Base-by-base conservation (phyloP, 1,140 invertebrate species). In the Cydia pomonella region DNA sequence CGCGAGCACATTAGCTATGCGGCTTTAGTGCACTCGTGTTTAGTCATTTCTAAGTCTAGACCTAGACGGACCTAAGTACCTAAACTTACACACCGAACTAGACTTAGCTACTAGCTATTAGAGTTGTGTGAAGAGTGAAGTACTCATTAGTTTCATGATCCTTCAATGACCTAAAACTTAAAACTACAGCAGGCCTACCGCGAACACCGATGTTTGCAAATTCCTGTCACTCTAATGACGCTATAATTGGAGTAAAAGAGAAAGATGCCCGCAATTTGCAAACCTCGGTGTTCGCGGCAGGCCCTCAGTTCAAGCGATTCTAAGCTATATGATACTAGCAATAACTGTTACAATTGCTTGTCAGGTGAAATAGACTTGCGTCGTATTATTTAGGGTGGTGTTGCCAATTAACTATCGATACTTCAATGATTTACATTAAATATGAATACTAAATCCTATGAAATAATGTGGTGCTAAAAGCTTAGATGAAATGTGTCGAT, bases 1-100 rank as follows among this genome's bases (percentile, higher is more conserved):
- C 83, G 73, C 79, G 75, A 82, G 82, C 81, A 79, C 84, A 88
- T 88, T 88, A 84, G 77, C 72, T 84, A 86, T 83, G 85, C 87
- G 79, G 84, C 82, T 84, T 89, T 83, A 83, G 76, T 80, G 76
- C 82, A 79, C 84, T 84, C 80, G 77, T 80, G 80, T 80, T 79
- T 79, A 82, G 79, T 79, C 81, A 82, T 88, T 84, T 81, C 79
- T 79, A 18, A 18, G 50, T 18, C 18, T 59, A 59, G 3, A 21
- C 6, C 53, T 59, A 59, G 9, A 53, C 50, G 6, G 53, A 59
- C 53, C 10, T 59, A 59, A 59, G 18, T 59, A 59, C n/a, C n/a
- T 59, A n/a, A n/a, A 0, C 53, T 7, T 59, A 9, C 18, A 59
- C 53, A 23, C 53, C 6, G 23, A 2, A 23, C 53, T 59, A 23